Evolutionary conservation across 2,888 invertebrate genomes (phyloP), one percentile per base, ranked within the genome.

Genomic region (Microctonus aethiopoides): DNA sequence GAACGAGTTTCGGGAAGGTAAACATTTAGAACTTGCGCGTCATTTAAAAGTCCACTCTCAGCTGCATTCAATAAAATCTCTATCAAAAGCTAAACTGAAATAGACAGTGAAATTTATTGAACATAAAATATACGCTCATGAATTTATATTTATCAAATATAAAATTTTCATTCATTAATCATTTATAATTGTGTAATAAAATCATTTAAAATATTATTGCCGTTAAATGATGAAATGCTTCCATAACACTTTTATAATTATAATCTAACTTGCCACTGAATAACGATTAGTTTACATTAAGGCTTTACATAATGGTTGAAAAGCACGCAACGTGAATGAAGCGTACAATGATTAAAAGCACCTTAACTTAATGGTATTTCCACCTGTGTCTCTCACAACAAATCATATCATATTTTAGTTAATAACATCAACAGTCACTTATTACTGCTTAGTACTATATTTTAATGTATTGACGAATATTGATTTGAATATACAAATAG

Each of bases 251-350:
- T 72, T 76, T 67, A 75, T 77, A 79, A 80, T 80, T 80, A 77
- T 76, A 73, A 77, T 75, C 74, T 74, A 74, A 66, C 70, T 79
- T 73, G 68, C 71, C 63, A 34, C 73, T 64, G 74, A 72, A 77
- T 75, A 76, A 72, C 78, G 77, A 80, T 78, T 76, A 77, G 76
- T 78, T 76, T 76, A 70, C 72, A 75, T 75, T 73, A 77, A 78
- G 76, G 73, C 74, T 71, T 74, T 75, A 74, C 72, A 75, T 79
- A 78, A 80, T 76, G 74, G 71, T 73, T 72, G 70, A 72, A 71
- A 68, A 74, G 71, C 79, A 79, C 80, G 80, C 80, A 73, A 79
- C 74, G 73, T 67, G n/a, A n/a, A 71, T 73, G 73, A 71, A 67
- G 26, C 46, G 64, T 57, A 70, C 32, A 32, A 70, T 75, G 75